phyloP scores from a whole-genome alignment of 1,140 invertebrate genomes.

The Phenacoccus solenopsis region DNA sequence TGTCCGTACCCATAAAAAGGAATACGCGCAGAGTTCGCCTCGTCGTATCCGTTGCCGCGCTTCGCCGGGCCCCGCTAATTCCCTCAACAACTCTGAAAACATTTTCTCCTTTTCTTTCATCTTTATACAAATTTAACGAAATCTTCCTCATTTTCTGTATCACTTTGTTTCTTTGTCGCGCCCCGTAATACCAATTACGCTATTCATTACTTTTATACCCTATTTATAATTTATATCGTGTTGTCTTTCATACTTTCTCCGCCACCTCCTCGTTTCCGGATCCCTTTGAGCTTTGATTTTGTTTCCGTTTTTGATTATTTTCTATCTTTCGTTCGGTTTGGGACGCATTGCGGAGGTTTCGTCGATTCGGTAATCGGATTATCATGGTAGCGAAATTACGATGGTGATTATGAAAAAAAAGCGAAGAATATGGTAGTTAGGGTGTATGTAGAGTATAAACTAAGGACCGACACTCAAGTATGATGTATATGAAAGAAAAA shows the following conservation, averaged over 20 bases:
- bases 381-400: too few relatives aligned
- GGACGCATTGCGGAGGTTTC: background rate
- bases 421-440: too few relatives aligned
- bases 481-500: too few relatives aligned
- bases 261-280: background rate
- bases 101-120: constrained; percentile 16
- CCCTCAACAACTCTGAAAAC: constrained; percentile 12
- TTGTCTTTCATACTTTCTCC: constrained; percentile 11
- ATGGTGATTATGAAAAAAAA: too few relatives aligned
- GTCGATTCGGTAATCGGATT: too few relatives aligned
- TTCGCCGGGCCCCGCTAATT: background rate
- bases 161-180: constrained; percentile 17
- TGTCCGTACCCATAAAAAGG: constrained; percentile 8
- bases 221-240: constrained; percentile 18
- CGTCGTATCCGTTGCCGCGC: too few relatives aligned
- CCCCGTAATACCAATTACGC: constrained; percentile 15
- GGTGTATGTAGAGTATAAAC: too few relatives aligned
- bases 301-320: constrained; percentile 17
- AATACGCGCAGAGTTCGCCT: background rate
- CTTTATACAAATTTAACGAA: constrained; percentile 18
- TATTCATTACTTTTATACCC: constrained; percentile 18
- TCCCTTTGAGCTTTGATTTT: constrained; percentile 17
- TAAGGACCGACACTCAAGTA: too few relatives aligned
- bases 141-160: constrained; percentile 18
- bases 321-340: background rate